These are phyloP conservation scores for Tipula vernalis DNA, from an alignment of 2,888 invertebrate genomes.

Conservation along the genomic window DNA sequence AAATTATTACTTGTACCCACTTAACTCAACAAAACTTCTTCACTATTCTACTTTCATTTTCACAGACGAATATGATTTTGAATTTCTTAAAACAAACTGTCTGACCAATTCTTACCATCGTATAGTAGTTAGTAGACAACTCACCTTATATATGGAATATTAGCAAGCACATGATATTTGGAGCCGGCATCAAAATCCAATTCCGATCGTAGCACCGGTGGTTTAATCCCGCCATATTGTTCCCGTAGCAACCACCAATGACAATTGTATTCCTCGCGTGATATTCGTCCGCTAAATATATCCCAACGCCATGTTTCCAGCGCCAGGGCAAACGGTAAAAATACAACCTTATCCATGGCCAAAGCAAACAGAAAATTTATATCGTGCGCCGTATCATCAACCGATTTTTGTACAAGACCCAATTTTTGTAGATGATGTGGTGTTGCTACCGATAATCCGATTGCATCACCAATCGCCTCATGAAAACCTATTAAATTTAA, in stretches of 20 bases:
- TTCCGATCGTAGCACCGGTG: conserved; percentile 73
- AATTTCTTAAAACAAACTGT: not conserved
- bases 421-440: conserved; percentile 74
- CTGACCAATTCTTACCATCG: not conserved
- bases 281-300: conserved; percentile 60
- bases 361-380: conserved; percentile 74
- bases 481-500: conserved; percentile 58
- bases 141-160: conserved; percentile 83
- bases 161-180: conserved; percentile 85
- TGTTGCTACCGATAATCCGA: conserved; percentile 72
- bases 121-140: conserved; percentile 29
- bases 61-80: not conserved
- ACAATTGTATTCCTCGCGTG: conserved; percentile 69
- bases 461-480: conserved; percentile 83
- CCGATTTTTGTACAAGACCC: conserved; percentile 66
- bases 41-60: not conserved
- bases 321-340: conserved; percentile 70
- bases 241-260: conserved; percentile 83
- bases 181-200: conserved; percentile 86
- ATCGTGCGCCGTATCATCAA: conserved; percentile 69
- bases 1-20: not conserved
- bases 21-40: not conserved
- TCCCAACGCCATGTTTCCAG: conserved; percentile 83
- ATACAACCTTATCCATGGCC: conserved; percentile 69
- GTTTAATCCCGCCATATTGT: conserved; percentile 72